A percentile compares a stretch with the other conserved stretches of the same genome.
phyloP scores from a whole-genome alignment of 2,113 vertebrate genomes.

The Tragelaphus strepsiceros region DNA sequence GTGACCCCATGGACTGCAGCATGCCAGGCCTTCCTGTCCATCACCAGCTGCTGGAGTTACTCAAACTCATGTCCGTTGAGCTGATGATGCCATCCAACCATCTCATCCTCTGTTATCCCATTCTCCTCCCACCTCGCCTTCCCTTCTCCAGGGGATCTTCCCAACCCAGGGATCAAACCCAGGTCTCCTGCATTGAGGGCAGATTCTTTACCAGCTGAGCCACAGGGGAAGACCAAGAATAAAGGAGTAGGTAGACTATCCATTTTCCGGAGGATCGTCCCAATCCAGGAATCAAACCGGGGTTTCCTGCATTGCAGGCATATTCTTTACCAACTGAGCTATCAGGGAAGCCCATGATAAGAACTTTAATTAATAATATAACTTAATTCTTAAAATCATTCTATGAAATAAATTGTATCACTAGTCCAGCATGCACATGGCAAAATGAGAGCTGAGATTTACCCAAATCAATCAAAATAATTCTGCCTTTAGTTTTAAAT shows the following conservation, averaged over 20 bases:
- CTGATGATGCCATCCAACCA: not conserved
- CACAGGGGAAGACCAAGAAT: not conserved
- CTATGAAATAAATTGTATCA: not conserved
- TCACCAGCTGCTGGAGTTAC: not conserved
- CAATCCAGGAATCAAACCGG: not conserved
- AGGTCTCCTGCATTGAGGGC: not conserved
- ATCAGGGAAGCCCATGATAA: not conserved
- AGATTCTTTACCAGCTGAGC: not conserved
- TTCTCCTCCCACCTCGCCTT: not conserved
- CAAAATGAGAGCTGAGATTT: not conserved
- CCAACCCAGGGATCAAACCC: not conserved
- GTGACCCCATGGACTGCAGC: not conserved
- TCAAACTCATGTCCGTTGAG: not conserved
- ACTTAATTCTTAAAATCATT: not conserved
- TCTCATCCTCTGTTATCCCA: not conserved
- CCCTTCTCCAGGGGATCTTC: not conserved
- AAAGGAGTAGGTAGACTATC: not conserved
- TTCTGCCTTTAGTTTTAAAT: not conserved
- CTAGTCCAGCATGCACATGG: not conserved
- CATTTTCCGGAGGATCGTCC: not conserved
- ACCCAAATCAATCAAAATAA: not conserved
- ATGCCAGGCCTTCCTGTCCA: fast-evolving
- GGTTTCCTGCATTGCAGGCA: not conserved
- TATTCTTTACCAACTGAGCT: not conserved
- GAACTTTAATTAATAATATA: not conserved